A percentile compares a stretch with the other conserved stretches of the same genome.
Evolutionary conservation across 2,888 invertebrate genomes (phyloP).

Genomic region (Bombylius major): DNA sequence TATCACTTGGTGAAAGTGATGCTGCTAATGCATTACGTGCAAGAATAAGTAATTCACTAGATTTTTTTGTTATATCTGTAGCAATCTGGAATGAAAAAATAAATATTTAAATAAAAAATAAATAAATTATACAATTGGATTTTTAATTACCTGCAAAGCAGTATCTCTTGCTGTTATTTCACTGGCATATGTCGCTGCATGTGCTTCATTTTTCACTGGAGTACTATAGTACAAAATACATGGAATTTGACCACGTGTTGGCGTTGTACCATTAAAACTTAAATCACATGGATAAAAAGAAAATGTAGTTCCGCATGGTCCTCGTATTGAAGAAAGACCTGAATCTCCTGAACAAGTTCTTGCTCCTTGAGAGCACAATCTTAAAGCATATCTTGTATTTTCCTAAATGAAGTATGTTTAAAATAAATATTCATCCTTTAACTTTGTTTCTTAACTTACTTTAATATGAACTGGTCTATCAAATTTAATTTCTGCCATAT

Average conservation of each 20-base stretch:
- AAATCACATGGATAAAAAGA: conserved; percentile 82
- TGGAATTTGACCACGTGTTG: conserved; percentile 89
- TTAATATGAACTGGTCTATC: conserved; percentile 76
- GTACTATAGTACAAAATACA: conserved; percentile 62
- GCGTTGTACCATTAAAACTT: conserved; percentile 93
- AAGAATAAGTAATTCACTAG: conserved; percentile 61
- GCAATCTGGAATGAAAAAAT: conserved; percentile 44
- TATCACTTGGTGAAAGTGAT: conserved; percentile 43
- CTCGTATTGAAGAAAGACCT: conserved; percentile 75
- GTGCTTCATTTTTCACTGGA: conserved; percentile 28
- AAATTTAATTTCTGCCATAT: conserved; percentile 82
- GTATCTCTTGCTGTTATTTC: conserved; percentile 34
- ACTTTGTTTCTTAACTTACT: conserved; percentile 37
- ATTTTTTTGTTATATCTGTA: conserved; percentile 61
- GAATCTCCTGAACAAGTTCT: conserved; percentile 92
- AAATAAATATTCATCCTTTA: conserved; percentile 1
- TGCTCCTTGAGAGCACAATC: conserved; percentile 79
- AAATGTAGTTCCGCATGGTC: conserved; percentile 86
- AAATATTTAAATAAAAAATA: background rate
- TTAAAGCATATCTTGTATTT: conserved; percentile 75
- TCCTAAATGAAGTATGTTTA: conserved; percentile 42
- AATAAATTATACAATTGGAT: too few relatives aligned
- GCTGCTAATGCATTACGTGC: conserved; percentile 54
- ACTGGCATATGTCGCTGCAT: conserved; percentile 19
- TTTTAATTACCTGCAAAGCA: conserved; percentile 47